Percentiles rank a stretch among this genome's conserved stretches.
These are phyloP conservation scores for Platysternon megacephalum DNA, from an alignment of 2,113 vertebrate species.

Conservation along the genomic window DNA sequence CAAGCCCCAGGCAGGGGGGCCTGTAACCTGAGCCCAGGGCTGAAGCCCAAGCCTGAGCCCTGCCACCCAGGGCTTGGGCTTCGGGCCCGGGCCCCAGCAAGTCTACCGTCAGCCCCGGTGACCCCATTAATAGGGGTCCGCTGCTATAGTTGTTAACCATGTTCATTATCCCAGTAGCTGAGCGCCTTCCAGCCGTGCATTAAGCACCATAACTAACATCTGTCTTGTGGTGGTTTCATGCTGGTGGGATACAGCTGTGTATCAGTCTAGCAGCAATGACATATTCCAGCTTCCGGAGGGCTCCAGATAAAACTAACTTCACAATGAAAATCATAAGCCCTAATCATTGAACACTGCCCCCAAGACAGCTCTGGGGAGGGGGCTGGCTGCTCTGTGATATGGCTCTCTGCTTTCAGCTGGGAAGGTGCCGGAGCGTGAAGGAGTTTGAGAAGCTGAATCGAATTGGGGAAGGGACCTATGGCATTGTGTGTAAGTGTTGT, in stretches of 20 bases:
- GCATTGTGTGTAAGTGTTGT: constrained; percentile 92
- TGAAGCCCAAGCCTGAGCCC: too few relatives aligned
- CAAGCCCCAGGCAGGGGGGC: too few relatives aligned
- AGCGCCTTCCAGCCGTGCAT: background rate
- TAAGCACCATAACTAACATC: background rate
- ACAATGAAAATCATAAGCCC: background rate
- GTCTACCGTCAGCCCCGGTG: too few relatives aligned
- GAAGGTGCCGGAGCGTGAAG: constrained; percentile 92
- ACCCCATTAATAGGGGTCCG: too few relatives aligned
- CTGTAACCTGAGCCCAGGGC: too few relatives aligned
- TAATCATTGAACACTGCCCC: fast-evolving
- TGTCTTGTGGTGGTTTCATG: background rate
- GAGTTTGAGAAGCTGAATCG: constrained; percentile 97
- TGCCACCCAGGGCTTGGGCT: too few relatives aligned
- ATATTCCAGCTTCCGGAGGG: fast-evolving
- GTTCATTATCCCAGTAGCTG: background rate
- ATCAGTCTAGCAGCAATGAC: fast-evolving
- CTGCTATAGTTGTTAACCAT: too few relatives aligned
- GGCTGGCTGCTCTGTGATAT: background rate
- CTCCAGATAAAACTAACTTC: background rate
- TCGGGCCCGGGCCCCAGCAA: too few relatives aligned
- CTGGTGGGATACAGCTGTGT: background rate
- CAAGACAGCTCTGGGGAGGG: fast-evolving
- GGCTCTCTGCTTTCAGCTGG: constrained; percentile 81
- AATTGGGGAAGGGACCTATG: constrained; percentile 96